Evolutionary conservation across 2,888 invertebrate genomes (phyloP), one percentile per base, ranked within the genome.

Genomic region (Drosophila anomalipes): DNA sequence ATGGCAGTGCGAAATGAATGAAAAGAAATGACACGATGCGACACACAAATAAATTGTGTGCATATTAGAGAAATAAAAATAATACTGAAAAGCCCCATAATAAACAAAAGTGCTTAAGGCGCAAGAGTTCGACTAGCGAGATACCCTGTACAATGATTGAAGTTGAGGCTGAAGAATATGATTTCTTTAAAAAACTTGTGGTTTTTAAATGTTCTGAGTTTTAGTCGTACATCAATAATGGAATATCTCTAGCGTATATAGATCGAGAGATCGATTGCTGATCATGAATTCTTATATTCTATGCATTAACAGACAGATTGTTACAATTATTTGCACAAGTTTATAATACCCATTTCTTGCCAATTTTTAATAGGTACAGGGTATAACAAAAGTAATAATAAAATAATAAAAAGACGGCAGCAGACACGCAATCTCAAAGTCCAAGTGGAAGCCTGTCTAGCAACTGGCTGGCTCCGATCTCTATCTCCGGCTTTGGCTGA

Each of bases 381-480:
- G 26, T 35, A 26, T 26, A 26, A 4, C 9, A 6, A 54, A 54
- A 35, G 39, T 57, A 52, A 35, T 47, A 49, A 28, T n/a, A 52
- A 60, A 47, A 16, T 61, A 59, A 53, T 26, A 28, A 62, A 37
- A 47, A 28, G 33, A 53, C 63, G 56, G 32, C 35, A 32, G 39
- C 65, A 65, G 56, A 86, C 75, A 86, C 74, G 83, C 86, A 81
- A 80, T 56, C 68, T 47, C 78, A 81, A 79, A 79, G 75, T 70
- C 71, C 74, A 66, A 51, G 30, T 71, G 65, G 71, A 51, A 70
- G 77, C 68, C 59, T 64, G 79, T 82, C 80, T 70, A 64, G 79
- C 63, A 69, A 71, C 62, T 61, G 62, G 61, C 79, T 67, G 53
- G 56, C 61, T 41, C n/a, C 5, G n/a, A 41, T 41, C 41, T 41